These are phyloP conservation scores for Tetramorium alpestre DNA, from an alignment of 1,140 invertebrate genomes.

Conservation along the genomic window DNA sequence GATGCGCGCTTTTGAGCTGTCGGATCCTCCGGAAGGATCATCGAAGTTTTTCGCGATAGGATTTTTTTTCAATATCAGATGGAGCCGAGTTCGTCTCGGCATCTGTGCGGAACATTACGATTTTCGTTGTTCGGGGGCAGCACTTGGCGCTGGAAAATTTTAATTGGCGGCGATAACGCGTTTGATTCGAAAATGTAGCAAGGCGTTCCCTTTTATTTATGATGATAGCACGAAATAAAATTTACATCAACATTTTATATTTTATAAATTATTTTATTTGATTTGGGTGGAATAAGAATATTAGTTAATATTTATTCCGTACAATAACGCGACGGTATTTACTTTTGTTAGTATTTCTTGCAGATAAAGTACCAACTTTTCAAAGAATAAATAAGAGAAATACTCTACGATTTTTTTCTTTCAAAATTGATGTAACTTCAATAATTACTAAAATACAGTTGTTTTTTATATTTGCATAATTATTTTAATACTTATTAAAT, in stretches of 20 bases:
- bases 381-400: conserved; percentile 31
- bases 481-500: not conserved
- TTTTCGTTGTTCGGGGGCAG: conserved; percentile 1
- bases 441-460: not conserved
- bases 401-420: not conserved
- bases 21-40: not conserved
- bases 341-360: conserved; percentile 9
- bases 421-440: not conserved
- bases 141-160: conserved; percentile 39
- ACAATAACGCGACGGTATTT: not conserved
- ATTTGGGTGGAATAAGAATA: not conserved
- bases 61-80: conserved; percentile 22
- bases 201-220: conserved; percentile 17
- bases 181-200: conserved; percentile 21
- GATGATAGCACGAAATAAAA: conserved; percentile 14
- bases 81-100: not conserved
- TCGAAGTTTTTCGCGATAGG: not conserved
- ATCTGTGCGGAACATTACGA: not conserved
- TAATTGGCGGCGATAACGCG: conserved; percentile 45
- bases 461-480: not conserved
- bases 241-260: conserved; percentile 7
- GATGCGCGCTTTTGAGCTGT: not conserved
- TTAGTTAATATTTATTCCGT: conserved; percentile 27
- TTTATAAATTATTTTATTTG: conserved; percentile 21
- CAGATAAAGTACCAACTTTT: conserved; percentile 18